Percentiles rank a stretch among this genome's conserved stretches.
Evolutionary conservation across 2,113 vertebrate species (phyloP).

Genomic region (Triplophysa siluroides): DNA sequence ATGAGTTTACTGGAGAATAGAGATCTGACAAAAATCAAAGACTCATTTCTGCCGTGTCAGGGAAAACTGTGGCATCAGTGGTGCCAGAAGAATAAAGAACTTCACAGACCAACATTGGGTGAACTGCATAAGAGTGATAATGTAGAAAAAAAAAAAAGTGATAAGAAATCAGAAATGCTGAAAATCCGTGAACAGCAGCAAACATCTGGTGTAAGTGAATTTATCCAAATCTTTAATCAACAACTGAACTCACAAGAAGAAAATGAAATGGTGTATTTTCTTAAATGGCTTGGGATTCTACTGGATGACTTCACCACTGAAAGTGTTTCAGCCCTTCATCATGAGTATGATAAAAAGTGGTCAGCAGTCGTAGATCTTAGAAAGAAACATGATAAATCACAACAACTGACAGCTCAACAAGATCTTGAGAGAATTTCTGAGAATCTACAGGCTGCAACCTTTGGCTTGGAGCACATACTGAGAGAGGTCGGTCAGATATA

Average conservation of each 20-base stretch:
- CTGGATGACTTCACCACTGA: slow-evolving; percentile 58
- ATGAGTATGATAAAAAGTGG: slow-evolving; percentile 62
- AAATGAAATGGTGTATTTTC: slow-evolving; percentile 65
- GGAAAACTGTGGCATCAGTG: slow-evolving; percentile 8
- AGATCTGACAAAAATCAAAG: slow-evolving; percentile 1
- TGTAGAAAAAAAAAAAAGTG: slow-evolving; percentile 61
- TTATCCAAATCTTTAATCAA: slow-evolving; percentile 49
- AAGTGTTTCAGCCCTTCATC: slow-evolving; percentile 55
- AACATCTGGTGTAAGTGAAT: not conserved
- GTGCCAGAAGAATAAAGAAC: slow-evolving; percentile 28
- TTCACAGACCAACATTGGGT: slow-evolving; percentile 44
- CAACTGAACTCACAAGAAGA: slow-evolving; percentile 47
- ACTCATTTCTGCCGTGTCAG: not conserved
- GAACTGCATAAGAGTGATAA: slow-evolving; percentile 56
- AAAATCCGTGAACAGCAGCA: slow-evolving; percentile 66
- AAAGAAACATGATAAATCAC: slow-evolving; percentile 47
- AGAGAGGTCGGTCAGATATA: slow-evolving; percentile 79
- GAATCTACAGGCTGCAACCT: slow-evolving; percentile 58
- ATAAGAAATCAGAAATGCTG: slow-evolving; percentile 62
- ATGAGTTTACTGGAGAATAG: not conserved
- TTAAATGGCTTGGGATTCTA: slow-evolving; percentile 70
- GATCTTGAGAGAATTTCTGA: slow-evolving; percentile 61
- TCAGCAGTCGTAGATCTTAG: slow-evolving; percentile 59
- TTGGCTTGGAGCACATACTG: slow-evolving; percentile 75
- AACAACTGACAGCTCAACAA: slow-evolving; percentile 13